These are phyloP conservation scores for Petromus typicus DNA, from an alignment of 2,113 vertebrate species.

Conservation along the genomic window DNA sequence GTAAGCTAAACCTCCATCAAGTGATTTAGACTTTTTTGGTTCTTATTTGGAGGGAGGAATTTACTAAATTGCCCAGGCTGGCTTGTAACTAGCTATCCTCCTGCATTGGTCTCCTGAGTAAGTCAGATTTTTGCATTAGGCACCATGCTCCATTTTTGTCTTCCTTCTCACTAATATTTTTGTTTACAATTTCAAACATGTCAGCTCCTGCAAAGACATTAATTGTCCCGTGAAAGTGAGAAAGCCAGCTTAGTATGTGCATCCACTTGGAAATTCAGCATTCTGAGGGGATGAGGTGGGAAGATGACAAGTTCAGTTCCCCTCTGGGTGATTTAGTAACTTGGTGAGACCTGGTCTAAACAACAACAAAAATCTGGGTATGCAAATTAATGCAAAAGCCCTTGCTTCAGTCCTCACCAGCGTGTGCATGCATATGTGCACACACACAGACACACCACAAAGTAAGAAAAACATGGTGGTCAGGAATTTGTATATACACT, in stretches of 20 bases:
- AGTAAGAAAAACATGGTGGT: neutral
- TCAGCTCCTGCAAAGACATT: neutral
- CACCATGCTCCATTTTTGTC: neutral
- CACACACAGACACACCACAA: neutral
- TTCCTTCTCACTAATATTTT: neutral
- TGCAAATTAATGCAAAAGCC: neutral
- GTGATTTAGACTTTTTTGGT: neutral
- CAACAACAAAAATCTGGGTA: neutral
- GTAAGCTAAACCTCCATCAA: neutral
- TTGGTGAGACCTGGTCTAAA: neutral
- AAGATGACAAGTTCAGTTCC: neutral
- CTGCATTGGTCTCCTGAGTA: neutral
- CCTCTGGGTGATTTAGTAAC: neutral
- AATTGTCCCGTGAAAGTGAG: neutral
- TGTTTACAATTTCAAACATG: neutral
- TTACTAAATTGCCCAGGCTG: neutral
- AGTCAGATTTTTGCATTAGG: neutral
- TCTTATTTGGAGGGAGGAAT: neutral
- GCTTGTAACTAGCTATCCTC: neutral
- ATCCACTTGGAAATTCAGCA: neutral
- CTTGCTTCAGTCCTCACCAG: neutral
- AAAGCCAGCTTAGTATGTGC: neutral
- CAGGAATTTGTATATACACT: neutral
- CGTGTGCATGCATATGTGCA: neutral
- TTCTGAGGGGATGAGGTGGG: neutral